Conservation (phyloP, 2,888 invertebrate species). For the Tinea semifulvella region DNA sequence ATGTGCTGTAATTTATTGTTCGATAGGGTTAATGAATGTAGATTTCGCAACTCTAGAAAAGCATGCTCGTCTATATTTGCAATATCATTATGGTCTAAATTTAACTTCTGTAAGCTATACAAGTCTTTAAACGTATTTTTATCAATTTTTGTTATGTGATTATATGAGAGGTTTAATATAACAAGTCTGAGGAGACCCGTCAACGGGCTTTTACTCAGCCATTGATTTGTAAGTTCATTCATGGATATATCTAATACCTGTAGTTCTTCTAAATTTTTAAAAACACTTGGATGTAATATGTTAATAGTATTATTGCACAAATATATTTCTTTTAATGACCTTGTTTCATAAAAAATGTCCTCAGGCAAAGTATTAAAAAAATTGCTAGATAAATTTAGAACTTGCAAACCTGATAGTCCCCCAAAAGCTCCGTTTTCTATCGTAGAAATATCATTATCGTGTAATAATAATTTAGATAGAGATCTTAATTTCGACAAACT, state of each 20-base stretch:
- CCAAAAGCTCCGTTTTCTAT: conserved; percentile 77
- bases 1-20: conserved; percentile 74
- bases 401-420: conserved; percentile 72
- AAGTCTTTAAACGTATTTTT: conserved; percentile 76
- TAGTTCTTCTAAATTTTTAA: conserved; percentile 76
- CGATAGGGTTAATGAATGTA: conserved; percentile 78
- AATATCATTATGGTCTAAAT: conserved; percentile 77
- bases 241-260: conserved; percentile 75
- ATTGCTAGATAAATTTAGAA: conserved; percentile 83
- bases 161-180: conserved; percentile 77
- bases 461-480: conserved; percentile 72
- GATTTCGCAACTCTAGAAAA: conserved; percentile 77
- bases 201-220: conserved; percentile 80
- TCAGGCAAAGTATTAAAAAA: conserved; percentile 78
- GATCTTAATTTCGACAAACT: conserved; percentile 75
- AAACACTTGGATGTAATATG: conserved; percentile 76
- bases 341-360: conserved; percentile 74
- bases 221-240: conserved; percentile 77
- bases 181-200: conserved; percentile 76
- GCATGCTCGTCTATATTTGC: conserved; percentile 74
- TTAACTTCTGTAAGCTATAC: conserved; percentile 77
- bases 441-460: conserved; percentile 79
- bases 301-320: conserved; percentile 80
- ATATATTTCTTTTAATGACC: conserved; percentile 73
- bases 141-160: conserved; percentile 74